Percentiles rank a stretch among this genome's conserved stretches.
phyloP scores from a whole-genome alignment of 2,113 vertebrate species.

The Percina caprodes region DNA sequence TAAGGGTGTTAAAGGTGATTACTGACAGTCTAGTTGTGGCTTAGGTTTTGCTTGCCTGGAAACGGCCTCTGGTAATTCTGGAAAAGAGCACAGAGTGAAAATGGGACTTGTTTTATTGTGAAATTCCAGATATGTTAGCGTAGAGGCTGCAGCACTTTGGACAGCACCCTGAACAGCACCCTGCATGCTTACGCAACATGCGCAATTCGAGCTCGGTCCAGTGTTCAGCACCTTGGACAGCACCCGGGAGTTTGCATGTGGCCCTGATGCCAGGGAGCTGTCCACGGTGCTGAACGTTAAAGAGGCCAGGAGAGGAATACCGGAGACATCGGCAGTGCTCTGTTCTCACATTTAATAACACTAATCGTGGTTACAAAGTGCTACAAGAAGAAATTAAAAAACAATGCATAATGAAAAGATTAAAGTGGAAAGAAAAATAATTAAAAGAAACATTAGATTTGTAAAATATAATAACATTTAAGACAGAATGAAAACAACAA shows the following conservation, averaged over 20 bases:
- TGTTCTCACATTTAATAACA: neutral
- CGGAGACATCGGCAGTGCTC: neutral
- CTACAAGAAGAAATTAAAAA: constrained; percentile 10
- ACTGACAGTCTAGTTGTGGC: neutral
- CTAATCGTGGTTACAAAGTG: constrained; percentile 10
- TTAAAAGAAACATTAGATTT: neutral
- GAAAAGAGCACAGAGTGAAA: neutral
- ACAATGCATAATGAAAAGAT: constrained; percentile 5
- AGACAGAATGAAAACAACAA: constrained; percentile 11
- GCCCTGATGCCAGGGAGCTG: constrained; percentile 26
- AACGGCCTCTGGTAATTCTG: neutral
- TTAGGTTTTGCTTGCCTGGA: neutral
- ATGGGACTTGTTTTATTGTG: neutral
- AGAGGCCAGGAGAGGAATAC: constrained; percentile 6
- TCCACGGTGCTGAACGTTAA: constrained; percentile 59
- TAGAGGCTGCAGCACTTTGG: neutral
- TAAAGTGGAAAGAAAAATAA: constrained; percentile 13
- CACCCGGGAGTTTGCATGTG: neutral
- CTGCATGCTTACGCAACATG: neutral
- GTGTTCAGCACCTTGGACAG: constrained; percentile 34
- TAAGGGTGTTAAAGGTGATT: neutral
- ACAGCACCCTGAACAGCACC: constrained; percentile 58
- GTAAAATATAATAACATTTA: neutral
- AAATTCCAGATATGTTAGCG: neutral
- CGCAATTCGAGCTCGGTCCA: neutral